These are phyloP conservation scores for Thamnophis sirtalis DNA, from an alignment of 2,113 vertebrate species.

Conservation along the genomic window DNA sequence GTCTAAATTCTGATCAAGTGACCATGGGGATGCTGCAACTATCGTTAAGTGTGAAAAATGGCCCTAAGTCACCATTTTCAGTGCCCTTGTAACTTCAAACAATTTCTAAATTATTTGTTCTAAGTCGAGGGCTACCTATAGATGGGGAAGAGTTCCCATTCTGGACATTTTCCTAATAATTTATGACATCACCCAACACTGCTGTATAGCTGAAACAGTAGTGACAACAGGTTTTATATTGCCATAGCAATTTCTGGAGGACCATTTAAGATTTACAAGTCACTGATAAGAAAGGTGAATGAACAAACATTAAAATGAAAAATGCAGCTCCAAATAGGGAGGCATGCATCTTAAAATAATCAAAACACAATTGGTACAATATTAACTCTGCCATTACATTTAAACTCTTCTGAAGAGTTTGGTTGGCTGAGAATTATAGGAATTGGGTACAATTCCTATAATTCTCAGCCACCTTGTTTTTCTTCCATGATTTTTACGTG, in stretches of 20 bases:
- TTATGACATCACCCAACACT: not conserved
- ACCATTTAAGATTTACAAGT: not conserved
- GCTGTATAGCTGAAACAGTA: not conserved
- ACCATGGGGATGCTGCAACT: too few relatives aligned
- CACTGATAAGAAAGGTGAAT: not conserved
- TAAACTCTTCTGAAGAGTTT: not conserved
- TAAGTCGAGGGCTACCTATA: fast-evolving
- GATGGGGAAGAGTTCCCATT: not conserved
- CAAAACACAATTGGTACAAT: not conserved
- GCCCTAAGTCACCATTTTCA: too few relatives aligned
- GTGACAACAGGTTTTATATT: not conserved
- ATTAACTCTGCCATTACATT: not conserved
- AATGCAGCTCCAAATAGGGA: not conserved
- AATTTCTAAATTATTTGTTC: not conserved
- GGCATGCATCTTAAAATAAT: not conserved
- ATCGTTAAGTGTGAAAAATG: too few relatives aligned
- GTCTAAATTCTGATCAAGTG: too few relatives aligned
- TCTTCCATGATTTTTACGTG: too few relatives aligned
- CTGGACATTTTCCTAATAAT: not conserved
- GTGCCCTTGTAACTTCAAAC: too few relatives aligned
- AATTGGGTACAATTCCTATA: too few relatives aligned
- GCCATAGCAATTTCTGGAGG: not conserved
- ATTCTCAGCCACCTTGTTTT: too few relatives aligned
- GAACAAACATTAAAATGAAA: not conserved
- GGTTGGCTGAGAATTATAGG: not conserved